Evolutionary conservation across 2,797 vertebrate species (phyloP).

Genomic region (Lepus townsendii): DNA sequence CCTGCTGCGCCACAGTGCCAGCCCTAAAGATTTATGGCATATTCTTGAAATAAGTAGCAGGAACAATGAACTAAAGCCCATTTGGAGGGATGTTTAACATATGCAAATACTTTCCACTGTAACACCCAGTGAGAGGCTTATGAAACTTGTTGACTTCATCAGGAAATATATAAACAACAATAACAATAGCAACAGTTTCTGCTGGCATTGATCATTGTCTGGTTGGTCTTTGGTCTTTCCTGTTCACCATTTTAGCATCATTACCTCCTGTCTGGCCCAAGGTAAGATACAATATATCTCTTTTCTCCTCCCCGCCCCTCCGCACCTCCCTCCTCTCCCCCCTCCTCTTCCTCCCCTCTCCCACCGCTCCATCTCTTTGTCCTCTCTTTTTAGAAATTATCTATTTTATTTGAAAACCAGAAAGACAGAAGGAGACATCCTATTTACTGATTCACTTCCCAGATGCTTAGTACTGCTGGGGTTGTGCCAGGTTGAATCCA

Average conservation of each 20-base stretch:
- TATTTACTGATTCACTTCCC: no score
- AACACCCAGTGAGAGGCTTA: not conserved
- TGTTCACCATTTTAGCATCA: not conserved
- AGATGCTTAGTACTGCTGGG: no score
- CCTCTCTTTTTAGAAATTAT: no score
- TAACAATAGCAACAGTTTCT: not conserved
- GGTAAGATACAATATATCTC: not conserved
- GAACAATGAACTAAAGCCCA: not conserved
- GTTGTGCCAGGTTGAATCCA: no score
- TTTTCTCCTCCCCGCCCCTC: accelerated
- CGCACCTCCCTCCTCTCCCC: no score
- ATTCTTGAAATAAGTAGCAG: constrained; percentile 12
- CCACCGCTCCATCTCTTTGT: no score
- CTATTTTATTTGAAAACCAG: no score
- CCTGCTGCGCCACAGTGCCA: no score
- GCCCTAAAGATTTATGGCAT: not conserved
- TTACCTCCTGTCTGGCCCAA: not conserved
- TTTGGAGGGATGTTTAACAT: not conserved
- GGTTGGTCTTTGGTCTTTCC: not conserved
- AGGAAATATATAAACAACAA: not conserved
- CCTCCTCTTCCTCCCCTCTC: accelerated
- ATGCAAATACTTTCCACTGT: not conserved
- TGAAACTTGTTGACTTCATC: not conserved
- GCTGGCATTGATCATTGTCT: not conserved
- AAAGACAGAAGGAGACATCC: no score